Conservation (phyloP, 2,797 vertebrate species). For the Euthynnus affinis region DNA sequence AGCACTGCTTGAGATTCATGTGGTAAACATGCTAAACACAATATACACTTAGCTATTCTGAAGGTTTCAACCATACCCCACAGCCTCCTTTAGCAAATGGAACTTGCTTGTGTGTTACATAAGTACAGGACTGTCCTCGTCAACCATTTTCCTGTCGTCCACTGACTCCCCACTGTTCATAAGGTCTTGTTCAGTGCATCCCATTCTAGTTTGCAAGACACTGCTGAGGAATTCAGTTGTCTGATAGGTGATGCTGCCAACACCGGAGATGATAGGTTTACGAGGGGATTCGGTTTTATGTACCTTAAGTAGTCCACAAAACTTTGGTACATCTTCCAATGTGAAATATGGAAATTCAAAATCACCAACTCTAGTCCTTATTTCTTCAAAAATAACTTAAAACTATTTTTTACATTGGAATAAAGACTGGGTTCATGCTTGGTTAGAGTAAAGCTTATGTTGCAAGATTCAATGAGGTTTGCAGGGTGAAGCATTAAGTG, state of each 20-base stretch:
- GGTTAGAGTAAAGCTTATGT: not conserved
- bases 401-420: no score
- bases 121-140: not conserved
- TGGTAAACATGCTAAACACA: no score
- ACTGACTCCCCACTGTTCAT: not conserved
- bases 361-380: not conserved
- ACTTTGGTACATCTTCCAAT: not conserved
- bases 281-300: not conserved
- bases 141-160: not conserved
- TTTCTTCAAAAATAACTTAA: not conserved
- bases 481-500: not conserved
- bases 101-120: no score
- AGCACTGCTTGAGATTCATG: no score
- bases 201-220: not conserved
- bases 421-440: not conserved
- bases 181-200: not conserved
- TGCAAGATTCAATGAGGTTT: not conserved
- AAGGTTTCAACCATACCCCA: no score
- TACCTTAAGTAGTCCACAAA: not conserved
- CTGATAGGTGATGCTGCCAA: constrained; percentile 8
- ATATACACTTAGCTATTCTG: no score
- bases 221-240: not conserved
- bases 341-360: not conserved
- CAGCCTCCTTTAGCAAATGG: no score
- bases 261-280: not conserved